phyloP scores from a whole-genome alignment of 2,888 invertebrate genomes.

The Nomada ferruginata region DNA sequence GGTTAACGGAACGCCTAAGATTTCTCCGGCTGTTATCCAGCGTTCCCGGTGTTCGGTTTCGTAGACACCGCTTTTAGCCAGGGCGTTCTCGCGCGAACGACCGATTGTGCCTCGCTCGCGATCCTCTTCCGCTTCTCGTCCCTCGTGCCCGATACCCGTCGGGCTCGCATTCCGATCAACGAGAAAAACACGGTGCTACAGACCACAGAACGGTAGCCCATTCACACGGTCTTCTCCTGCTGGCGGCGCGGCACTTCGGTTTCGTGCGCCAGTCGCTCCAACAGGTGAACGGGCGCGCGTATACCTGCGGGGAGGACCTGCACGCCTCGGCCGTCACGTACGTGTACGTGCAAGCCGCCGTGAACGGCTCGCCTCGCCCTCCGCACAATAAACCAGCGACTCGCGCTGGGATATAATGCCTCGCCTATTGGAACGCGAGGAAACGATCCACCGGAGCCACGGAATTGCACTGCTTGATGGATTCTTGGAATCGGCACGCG shows the following conservation, averaged over 20 bases:
- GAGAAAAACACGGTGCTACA: slow-evolving; percentile 71
- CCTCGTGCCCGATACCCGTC: slow-evolving; percentile 13
- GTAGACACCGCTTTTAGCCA: slow-evolving; percentile 49
- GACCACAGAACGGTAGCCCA: slow-evolving; percentile 81
- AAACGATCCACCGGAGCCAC: slow-evolving; percentile 46
- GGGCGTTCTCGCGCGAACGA: slow-evolving; percentile 44
- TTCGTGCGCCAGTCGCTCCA: slow-evolving; percentile 37
- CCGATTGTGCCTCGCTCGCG: slow-evolving; percentile 29
- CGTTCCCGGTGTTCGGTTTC: slow-evolving; percentile 75
- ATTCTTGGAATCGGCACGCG: slow-evolving; percentile 65
- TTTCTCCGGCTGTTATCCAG: slow-evolving; percentile 66
- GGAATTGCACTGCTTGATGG: slow-evolving; percentile 71
- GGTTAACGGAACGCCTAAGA: slow-evolving; percentile 76
- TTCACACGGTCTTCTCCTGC: slow-evolving; percentile 75
- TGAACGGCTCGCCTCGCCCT: slow-evolving; percentile 37
- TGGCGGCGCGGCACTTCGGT: slow-evolving; percentile 41
- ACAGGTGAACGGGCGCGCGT: slow-evolving; percentile 54
- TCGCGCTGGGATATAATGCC: slow-evolving; percentile 66
- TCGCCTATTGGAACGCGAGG: slow-evolving; percentile 70
- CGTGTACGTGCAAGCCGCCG: slow-evolving; percentile 41
- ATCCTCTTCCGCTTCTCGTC: slow-evolving; percentile 47
- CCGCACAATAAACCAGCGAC: slow-evolving; percentile 71
- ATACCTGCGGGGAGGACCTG: slow-evolving; percentile 53
- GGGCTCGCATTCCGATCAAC: slow-evolving; percentile 76
- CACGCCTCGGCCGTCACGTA: slow-evolving; percentile 49